Base-by-base conservation (phyloP, 2,113 vertebrate species). In the Oreocharis arfaki region DNA sequence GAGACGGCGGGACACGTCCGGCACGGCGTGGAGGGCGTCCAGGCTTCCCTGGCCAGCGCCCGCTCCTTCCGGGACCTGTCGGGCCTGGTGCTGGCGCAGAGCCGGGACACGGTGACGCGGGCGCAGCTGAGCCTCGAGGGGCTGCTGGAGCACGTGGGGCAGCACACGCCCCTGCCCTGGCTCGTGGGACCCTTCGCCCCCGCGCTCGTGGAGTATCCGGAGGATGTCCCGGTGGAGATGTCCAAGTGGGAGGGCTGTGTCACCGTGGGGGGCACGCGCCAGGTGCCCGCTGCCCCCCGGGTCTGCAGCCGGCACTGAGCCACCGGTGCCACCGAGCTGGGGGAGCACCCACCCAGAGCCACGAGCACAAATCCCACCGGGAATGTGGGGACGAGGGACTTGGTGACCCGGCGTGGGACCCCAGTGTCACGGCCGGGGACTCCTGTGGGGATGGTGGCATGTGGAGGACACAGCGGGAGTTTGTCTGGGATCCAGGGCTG, bases 81-180 rank as follows among this genome's bases (percentile, higher is more conserved):
- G 1, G 90, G 94, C 3, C 7, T 93, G 42, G 84, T 98, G 76
- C 96, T 99, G 90, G 96, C 93, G 3, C 98, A 97, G 94, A 99
- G 98, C 94, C 96, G 98, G 2, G 97, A 98, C 59, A 97, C 91
- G 3, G 93, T 99, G 55, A 20, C 59, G 32, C 94, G 97, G 98
- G 98, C 99, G 7, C 98, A 98, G 2, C 91, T 97, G 41, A 98
- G 98, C 74, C 85, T 99, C 27, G 99, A 99, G 32, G 98, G 98
- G 87, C 95, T 99, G 12, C 96, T 99, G 17, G 97, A 98, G 50
- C 97, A 97, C 3, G 97, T 98, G 74, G 97, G 96, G 23, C 97
- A 97, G 95, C 99, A 98, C 87, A 97, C 98, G 0, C 98, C 99
- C 2, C 96, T 99, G 83, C 99, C 61, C 3, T 98, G 98, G 98